Evolutionary conservation across 1,140 invertebrate genomes (phyloP).

Genomic region (Papilio glaucus): DNA sequence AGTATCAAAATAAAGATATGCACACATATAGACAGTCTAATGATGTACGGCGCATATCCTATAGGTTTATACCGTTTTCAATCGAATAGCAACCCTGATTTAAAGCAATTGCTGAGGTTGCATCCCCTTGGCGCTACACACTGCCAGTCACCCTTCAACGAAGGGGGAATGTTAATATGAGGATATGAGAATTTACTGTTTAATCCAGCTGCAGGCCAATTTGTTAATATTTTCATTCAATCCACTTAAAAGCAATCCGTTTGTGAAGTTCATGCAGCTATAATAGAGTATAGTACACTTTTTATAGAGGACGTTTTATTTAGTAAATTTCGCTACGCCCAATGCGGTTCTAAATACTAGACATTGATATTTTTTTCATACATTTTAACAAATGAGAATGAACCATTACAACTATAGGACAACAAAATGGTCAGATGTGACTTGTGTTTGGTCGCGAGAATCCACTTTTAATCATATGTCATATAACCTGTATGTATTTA

Average conservation of each 20-base stretch:
- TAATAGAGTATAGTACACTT: constrained; percentile 27
- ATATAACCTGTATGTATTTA: too few relatives aligned
- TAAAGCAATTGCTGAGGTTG: constrained; percentile 79
- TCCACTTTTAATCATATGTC: too few relatives aligned
- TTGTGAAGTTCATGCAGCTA: constrained; percentile 42
- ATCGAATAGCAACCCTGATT: constrained; percentile 76
- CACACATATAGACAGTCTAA: background rate
- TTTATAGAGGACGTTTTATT: constrained; percentile 11
- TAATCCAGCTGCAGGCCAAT: constrained; percentile 80
- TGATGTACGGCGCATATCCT: background rate
- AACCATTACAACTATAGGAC: too few relatives aligned
- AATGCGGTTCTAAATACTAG: background rate
- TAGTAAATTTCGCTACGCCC: background rate
- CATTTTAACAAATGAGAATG: too few relatives aligned
- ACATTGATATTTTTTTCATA: background rate
- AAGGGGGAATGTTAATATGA: constrained; percentile 79
- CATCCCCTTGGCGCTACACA: constrained; percentile 64
- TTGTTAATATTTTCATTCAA: constrained; percentile 83
- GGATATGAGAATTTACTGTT: constrained; percentile 83
- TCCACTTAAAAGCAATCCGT: constrained; percentile 74
- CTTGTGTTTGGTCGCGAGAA: too few relatives aligned
- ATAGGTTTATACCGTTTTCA: constrained; percentile 56
- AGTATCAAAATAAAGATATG: background rate
- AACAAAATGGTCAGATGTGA: too few relatives aligned
- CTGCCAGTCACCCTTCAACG: constrained; percentile 69